A percentile compares a stretch with the other conserved stretches of the same genome.
These are phyloP conservation scores for Enteromius paludinosus DNA, from an alignment of 2,797 vertebrate species.

Conservation along the genomic window DNA sequence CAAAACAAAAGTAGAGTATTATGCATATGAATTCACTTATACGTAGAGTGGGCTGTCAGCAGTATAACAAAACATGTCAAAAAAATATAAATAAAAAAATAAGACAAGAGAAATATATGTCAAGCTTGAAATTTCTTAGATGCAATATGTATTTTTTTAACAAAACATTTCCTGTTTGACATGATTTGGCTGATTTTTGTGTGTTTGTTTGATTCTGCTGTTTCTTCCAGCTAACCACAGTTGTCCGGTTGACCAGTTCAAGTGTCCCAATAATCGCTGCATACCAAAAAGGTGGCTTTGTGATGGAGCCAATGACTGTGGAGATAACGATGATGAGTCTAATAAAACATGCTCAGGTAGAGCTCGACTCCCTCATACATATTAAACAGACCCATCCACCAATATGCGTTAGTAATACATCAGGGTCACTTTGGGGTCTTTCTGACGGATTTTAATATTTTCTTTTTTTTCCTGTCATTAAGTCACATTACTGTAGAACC, in stretches of 20 bases:
- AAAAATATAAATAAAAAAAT: background rate
- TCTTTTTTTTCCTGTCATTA: background rate
- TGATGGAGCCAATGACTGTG: constrained; percentile 94
- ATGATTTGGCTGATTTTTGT: background rate
- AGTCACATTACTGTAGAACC: background rate
- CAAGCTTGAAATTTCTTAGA: background rate
- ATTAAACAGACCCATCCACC: constrained; percentile 10
- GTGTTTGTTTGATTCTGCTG: constrained; percentile 6
- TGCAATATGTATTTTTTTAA: background rate
- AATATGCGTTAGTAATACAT: background rate
- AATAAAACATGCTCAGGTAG: constrained; percentile 92
- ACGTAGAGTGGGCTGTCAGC: constrained; percentile 19
- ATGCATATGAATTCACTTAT: constrained; percentile 41
- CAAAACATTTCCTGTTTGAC: background rate
- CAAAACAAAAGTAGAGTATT: constrained; percentile 34
- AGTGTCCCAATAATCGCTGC: constrained; percentile 94
- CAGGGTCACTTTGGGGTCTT: background rate
- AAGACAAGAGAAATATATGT: background rate
- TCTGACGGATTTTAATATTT: background rate
- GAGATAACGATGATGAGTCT: constrained; percentile 90
- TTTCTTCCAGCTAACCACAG: constrained; percentile 84
- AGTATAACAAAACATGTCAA: constrained; percentile 16
- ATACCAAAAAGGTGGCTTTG: constrained; percentile 97
- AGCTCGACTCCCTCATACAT: constrained; percentile 25
- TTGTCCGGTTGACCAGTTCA: constrained; percentile 92